Evolutionary conservation across 2,888 invertebrate genomes (phyloP).

Genomic region (Acronicta leporina): DNA sequence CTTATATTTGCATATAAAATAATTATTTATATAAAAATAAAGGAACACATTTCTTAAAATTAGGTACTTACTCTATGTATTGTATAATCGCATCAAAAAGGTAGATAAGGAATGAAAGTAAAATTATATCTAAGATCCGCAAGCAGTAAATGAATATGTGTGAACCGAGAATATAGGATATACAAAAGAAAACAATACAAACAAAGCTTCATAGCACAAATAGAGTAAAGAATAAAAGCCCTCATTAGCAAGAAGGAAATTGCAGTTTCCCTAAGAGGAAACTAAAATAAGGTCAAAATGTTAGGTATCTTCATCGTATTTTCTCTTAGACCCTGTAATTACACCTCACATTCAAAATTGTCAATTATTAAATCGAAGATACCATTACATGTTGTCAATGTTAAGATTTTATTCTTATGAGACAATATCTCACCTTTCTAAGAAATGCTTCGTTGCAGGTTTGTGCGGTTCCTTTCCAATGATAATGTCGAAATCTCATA

Average conservation of each 20-base stretch:
- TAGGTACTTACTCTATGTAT: background rate
- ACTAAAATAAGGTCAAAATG: conserved; percentile 86
- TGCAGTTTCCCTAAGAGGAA: conserved; percentile 82
- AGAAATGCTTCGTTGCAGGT: conserved; percentile 96
- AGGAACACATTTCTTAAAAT: background rate
- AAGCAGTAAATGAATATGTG: conserved; percentile 3
- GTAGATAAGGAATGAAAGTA: background rate
- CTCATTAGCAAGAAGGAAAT: conserved; percentile 88
- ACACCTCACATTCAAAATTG: conserved; percentile 57
- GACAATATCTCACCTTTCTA: conserved; percentile 91
- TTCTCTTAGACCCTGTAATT: conserved; percentile 65
- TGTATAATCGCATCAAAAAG: background rate
- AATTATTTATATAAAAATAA: background rate
- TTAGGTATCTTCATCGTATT: conserved; percentile 73
- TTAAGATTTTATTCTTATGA: conserved; percentile 15
- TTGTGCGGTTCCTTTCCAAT: conserved; percentile 95
- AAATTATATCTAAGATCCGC: background rate
- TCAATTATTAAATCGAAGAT: conserved; percentile 46
- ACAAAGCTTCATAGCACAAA: conserved; percentile 55
- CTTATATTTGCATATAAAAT: too few relatives aligned
- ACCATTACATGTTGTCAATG: conserved; percentile 22
- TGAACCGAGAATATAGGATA: conserved; percentile 25
- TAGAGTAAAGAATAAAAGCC: conserved; percentile 78
- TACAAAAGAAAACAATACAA: conserved; percentile 41
- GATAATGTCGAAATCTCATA: conserved; percentile 93